A percentile compares a stretch with the other conserved stretches of the same genome.
Conservation (phyloP, 1,140 invertebrate genomes). For the Melitaea cinxia region DNA sequence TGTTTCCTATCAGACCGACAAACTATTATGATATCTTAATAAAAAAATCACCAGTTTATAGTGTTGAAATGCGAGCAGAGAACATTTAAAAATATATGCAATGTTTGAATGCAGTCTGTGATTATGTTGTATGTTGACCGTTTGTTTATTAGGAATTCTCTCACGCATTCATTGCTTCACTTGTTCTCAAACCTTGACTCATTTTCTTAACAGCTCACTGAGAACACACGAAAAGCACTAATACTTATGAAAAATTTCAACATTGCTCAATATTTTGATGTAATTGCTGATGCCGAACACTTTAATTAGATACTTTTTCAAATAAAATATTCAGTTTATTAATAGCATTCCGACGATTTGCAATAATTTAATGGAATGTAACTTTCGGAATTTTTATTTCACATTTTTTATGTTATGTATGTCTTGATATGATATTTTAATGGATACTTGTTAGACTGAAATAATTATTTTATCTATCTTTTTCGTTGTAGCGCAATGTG, state of each 20-base stretch:
- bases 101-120: not conserved
- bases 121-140: conserved; percentile 20
- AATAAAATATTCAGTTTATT: not conserved
- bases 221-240: conserved; percentile 32
- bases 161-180: conserved; percentile 53
- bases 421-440: no score
- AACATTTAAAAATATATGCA: not conserved
- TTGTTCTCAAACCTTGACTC: conserved; percentile 58
- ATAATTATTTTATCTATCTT: no score
- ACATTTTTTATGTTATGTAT: no score
- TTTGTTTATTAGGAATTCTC: conserved; percentile 51
- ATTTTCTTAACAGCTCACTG: conserved; percentile 45
- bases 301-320: not conserved
- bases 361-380: not conserved
- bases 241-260: conserved; percentile 18
- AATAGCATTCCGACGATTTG: not conserved
- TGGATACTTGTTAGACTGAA: no score
- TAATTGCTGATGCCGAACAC: conserved; percentile 13
- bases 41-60: not conserved
- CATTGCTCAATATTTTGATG: conserved; percentile 26
- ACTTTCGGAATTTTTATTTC: no score
- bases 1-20: no score
- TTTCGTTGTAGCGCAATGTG: no score
- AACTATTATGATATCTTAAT: no score
- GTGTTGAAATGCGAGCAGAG: not conserved